These are phyloP conservation scores for Varanus salvator DNA, from an alignment of 2,113 vertebrate genomes.

Conservation along the genomic window DNA sequence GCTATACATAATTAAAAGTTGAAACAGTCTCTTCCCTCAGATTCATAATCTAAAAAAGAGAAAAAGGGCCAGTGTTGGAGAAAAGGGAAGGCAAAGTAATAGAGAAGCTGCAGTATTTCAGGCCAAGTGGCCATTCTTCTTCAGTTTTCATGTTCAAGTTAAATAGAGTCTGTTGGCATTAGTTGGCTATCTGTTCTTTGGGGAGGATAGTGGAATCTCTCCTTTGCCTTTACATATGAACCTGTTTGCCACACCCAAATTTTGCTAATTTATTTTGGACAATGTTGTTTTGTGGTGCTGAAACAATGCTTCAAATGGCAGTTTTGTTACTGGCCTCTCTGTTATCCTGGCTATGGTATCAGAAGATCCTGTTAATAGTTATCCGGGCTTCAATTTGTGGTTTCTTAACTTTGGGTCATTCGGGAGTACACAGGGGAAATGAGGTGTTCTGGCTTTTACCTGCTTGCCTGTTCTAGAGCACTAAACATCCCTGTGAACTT, in stretches of 20 bases:
- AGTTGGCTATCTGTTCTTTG: background rate
- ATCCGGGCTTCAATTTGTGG: background rate
- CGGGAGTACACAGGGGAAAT: too few relatives aligned
- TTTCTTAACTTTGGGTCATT: background rate
- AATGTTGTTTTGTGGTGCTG: constrained; percentile 5
- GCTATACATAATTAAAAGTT: background rate
- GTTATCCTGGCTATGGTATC: background rate
- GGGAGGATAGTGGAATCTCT: background rate
- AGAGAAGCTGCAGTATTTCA: background rate
- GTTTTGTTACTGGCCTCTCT: too few relatives aligned
- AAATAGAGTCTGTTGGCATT: background rate
- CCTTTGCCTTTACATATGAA: background rate
- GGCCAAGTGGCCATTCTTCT: background rate
- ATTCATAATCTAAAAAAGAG: background rate
- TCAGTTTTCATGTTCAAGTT: background rate
- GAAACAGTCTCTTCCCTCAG: background rate
- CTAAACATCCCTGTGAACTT: too few relatives aligned
- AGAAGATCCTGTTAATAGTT: background rate
- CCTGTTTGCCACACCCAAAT: background rate
- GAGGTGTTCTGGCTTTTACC: too few relatives aligned
- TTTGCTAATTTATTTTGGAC: background rate
- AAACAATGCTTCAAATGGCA: background rate
- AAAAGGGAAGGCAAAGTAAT: background rate
- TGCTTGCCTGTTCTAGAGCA: too few relatives aligned
- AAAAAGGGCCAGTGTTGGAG: background rate